These are phyloP conservation scores for Formica exsecta DNA, from an alignment of 1,140 invertebrate genomes.

Conservation along the genomic window DNA sequence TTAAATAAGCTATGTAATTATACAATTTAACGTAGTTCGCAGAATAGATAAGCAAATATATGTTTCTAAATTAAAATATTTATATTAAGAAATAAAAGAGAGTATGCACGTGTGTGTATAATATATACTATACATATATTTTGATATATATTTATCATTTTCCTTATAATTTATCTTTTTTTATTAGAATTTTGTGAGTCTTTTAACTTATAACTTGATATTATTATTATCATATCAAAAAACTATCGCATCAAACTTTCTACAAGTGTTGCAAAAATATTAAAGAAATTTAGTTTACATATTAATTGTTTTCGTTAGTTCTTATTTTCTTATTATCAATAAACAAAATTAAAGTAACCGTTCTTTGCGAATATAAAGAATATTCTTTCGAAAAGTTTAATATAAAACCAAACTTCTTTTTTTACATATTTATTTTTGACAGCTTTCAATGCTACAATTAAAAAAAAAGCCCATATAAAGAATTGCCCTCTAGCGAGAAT, in stretches of 20 bases:
- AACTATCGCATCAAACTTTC: neutral
- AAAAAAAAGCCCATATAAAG: neutral
- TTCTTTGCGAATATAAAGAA: neutral
- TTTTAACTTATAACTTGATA: neutral
- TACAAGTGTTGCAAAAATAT: neutral
- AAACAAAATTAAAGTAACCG: constrained; percentile 3
- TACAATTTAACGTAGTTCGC: neutral
- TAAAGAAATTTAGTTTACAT: neutral
- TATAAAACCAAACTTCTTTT: neutral
- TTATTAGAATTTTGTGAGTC: no score
- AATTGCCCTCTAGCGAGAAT: constrained; percentile 36
- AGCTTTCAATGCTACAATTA: neutral
- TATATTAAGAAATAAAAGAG: neutral
- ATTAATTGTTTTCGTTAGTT: neutral
- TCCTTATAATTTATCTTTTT: no score
- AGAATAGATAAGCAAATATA: neutral
- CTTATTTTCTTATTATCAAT: neutral
- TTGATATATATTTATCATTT: neutral
- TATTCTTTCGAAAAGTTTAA: neutral
- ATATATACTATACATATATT: neutral
- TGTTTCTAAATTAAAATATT: neutral
- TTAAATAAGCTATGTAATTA: neutral
- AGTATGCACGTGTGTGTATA: no score
- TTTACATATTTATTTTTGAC: neutral
- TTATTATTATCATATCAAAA: neutral